A percentile compares a stretch with the other conserved stretches of the same genome.
These are phyloP conservation scores for Eupithecia exiguata DNA, from an alignment of 2,888 invertebrate species.

Conservation along the genomic window DNA sequence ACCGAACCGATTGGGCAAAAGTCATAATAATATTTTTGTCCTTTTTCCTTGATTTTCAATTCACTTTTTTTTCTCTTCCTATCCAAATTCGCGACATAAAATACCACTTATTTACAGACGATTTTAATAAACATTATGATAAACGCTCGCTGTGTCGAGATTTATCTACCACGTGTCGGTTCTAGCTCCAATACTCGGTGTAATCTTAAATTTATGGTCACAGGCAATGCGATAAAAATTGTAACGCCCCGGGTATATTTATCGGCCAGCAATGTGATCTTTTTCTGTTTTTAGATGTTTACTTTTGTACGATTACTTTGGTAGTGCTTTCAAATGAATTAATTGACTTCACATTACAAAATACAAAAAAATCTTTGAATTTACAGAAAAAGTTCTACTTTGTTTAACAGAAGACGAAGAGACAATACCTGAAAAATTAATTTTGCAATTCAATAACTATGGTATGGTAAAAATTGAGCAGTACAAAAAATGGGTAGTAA, in stretches of 20 bases:
- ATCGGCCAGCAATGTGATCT: slow-evolving; percentile 54
- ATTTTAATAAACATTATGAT: slow-evolving; percentile 48
- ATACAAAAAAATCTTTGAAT: not conserved
- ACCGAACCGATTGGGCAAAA: too few relatives aligned
- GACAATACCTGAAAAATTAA: not conserved
- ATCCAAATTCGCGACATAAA: not conserved
- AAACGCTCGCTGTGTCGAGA: slow-evolving; percentile 52
- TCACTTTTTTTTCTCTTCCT: not conserved
- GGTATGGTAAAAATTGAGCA: not conserved
- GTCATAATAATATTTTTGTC: too few relatives aligned
- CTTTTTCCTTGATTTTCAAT: not conserved
- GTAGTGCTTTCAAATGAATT: not conserved
- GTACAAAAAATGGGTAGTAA: not conserved
- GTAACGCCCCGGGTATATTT: slow-evolving; percentile 67
- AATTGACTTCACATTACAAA: not conserved
- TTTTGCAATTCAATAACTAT: not conserved
- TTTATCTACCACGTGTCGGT: slow-evolving; percentile 66
- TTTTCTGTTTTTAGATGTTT: slow-evolving; percentile 47
- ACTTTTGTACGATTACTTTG: slow-evolving; percentile 19
- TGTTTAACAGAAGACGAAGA: too few relatives aligned
- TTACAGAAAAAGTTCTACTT: too few relatives aligned
- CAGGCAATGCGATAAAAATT: slow-evolving; percentile 73
- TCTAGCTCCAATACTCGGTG: slow-evolving; percentile 64
- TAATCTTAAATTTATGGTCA: slow-evolving; percentile 78
- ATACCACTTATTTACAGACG: not conserved